Evolutionary conservation across 1,140 invertebrate species (phyloP), one percentile per base, ranked within the genome.

Genomic region (Bombus breviceps): DNA sequence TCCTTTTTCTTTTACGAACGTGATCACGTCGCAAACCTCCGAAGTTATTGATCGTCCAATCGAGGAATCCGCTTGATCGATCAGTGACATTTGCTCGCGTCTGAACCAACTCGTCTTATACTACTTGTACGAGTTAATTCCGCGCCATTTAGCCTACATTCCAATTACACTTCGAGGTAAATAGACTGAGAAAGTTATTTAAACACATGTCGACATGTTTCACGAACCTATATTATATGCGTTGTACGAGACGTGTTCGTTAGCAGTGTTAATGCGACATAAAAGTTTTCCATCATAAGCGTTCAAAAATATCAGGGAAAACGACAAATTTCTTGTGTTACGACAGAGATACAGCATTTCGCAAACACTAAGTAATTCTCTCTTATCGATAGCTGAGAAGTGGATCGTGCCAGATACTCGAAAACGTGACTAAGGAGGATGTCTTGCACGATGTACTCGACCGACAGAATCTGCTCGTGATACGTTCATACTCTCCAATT

Each of bases 381-480:
- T 28, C 37, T 28, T 25, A 3, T n/a, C 39, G 34, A n/a, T 25
- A 1, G 39, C 9, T 9, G 25, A 39, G 39, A 66, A 66, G 39
- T 78, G 75, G 78, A 89, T 88, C 72, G 73, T 59, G 85, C 64
- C 88, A 81, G 77, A 37, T 85, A 34, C 75, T 86, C 80, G 69
- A 75, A 86, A 72, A 76, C 84, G 68, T 69, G 87, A 88, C 78
- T 72, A 89, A 89, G 76, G 83, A 83, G 68, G 87, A 77, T 78
- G 86, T 89, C 87, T 89, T 83, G 74, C 83, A 59, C 80, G 39
- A 79, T 77, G 47, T 66, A 86, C 84, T 89, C 87, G 87, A 85
- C 79, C 81, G 64, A 80, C 74, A 89, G 62, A 78, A 76, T 76
- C 76, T 79, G 59, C 64, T 83, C 43, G 34, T 57, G 81, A 80